Conservation (phyloP, 2,113 vertebrate genomes). For the Emberiza fucata region DNA sequence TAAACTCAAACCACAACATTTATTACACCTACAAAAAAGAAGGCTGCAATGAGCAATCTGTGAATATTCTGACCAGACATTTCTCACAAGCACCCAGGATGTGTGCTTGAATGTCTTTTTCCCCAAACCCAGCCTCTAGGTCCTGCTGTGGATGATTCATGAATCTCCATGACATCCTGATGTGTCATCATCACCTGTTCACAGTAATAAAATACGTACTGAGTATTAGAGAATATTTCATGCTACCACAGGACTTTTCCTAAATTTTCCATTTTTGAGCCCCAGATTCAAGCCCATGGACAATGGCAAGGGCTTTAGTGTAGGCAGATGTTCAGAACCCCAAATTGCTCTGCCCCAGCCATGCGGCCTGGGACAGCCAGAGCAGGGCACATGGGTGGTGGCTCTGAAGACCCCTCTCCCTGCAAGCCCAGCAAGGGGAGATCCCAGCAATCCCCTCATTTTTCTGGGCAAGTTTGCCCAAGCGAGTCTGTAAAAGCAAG, state of each 20-base stretch:
- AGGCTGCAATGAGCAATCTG: neutral
- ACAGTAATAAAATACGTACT: rapidly evolving
- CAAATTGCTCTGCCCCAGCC: neutral
- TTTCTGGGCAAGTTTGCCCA: neutral
- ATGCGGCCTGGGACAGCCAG: neutral
- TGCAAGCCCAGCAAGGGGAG: neutral
- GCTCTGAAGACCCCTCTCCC: neutral
- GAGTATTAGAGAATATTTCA: neutral
- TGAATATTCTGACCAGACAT: neutral
- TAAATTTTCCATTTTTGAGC: neutral
- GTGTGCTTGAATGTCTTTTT: neutral
- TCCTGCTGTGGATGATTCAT: neutral
- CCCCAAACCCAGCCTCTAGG: neutral
- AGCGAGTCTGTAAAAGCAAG: neutral
- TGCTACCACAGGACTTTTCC: neutral
- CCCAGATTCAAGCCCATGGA: neutral
- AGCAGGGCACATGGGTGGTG: neutral
- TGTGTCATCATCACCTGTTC: neutral
- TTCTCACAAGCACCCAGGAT: neutral
- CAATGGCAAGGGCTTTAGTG: neutral
- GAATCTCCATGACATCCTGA: neutral
- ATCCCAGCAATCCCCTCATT: neutral
- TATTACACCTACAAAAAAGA: neutral
- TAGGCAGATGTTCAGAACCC: neutral
- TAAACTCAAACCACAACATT: neutral